Evolutionary conservation across 2,113 vertebrate genomes (phyloP), one percentile per base, ranked within the genome.

Genomic region (Atrichornis clamosus): DNA sequence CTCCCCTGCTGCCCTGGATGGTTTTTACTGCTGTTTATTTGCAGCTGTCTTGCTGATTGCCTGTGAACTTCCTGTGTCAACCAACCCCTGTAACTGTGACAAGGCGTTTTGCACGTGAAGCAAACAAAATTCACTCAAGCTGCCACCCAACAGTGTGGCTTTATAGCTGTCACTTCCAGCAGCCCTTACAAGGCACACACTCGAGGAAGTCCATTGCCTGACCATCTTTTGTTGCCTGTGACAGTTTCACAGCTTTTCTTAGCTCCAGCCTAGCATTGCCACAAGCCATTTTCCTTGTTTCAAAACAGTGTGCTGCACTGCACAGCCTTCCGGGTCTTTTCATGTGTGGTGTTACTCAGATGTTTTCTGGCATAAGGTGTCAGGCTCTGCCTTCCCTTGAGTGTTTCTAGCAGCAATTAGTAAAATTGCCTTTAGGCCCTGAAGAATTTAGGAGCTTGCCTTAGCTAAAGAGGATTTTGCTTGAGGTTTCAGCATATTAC

Each of bases 191-290:
- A 65, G 52, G 47, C 75, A 63, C 5, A 1, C 0, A 0, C 41
- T 67, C 60, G 33, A 37, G 44, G 52, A 68, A 72, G 35, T 64
- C 87, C 70, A 21, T 19, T 69, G 50, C 74, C 64, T 90, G 79
- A 42, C 63, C 91, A 81, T 60, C 47, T 76, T 93, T 89, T 89
- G 52, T 76, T 72, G 70, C 55, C 88, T 79, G 65, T 35, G 58
- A 72, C 56, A 83, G 42, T 28, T 90, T 79, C 87, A 88, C 79
- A 94, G 76, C 72, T 96, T 90, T 86, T 21, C 70, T 90, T 76
- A 79, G 62, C 68, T 79, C 84, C 50, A 68, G 76, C 11, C 80
- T 63, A 68, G 77, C 83, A 75, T 41, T 72, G 70, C 62, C 70
- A 92, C 42, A 19, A 88, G 62, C 56, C 42, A 55, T 79, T 65